Conservation (phyloP, 2,888 invertebrate species). For the Cerceris ruficornis region DNA sequence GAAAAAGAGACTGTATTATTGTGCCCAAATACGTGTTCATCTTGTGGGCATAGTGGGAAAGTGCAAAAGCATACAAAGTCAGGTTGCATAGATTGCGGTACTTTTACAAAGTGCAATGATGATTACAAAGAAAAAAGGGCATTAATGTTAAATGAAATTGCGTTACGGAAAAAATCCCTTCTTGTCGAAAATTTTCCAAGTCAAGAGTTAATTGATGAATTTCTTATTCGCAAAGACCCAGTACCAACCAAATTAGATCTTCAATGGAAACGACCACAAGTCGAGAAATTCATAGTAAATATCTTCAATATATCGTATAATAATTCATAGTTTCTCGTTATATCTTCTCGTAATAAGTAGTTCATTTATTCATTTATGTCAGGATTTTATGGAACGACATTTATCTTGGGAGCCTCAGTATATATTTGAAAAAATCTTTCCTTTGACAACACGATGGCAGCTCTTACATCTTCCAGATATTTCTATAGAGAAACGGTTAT, state of each 20-base stretch:
- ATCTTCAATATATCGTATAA: conserved; percentile 14
- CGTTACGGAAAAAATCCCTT: conserved; percentile 87
- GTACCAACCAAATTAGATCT: conserved; percentile 83
- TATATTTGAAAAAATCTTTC: conserved; percentile 89
- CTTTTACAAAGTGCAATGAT: conserved; percentile 85
- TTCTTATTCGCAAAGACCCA: conserved; percentile 84
- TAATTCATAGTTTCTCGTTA: not conserved
- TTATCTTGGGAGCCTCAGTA: conserved; percentile 90
- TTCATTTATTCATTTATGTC: conserved; percentile 28
- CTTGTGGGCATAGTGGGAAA: conserved; percentile 89
- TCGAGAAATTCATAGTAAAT: conserved; percentile 88
- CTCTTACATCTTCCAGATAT: conserved; percentile 82
- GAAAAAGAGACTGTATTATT: conserved; percentile 83
- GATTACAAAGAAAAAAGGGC: conserved; percentile 85
- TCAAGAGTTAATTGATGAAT: conserved; percentile 89
- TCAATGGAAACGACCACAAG: conserved; percentile 86
- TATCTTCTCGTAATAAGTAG: not conserved
- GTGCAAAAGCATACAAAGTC: conserved; percentile 84
- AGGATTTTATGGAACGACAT: conserved; percentile 87
- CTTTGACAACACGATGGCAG: conserved; percentile 90
- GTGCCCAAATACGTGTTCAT: conserved; percentile 86
- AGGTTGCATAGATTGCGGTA: conserved; percentile 87
- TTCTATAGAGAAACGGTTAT: conserved; percentile 57
- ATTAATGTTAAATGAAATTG: conserved; percentile 87
- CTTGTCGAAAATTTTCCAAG: conserved; percentile 87